Conservation (phyloP, 1,140 invertebrate genomes). For the Drosophila kikkawai region DNA sequence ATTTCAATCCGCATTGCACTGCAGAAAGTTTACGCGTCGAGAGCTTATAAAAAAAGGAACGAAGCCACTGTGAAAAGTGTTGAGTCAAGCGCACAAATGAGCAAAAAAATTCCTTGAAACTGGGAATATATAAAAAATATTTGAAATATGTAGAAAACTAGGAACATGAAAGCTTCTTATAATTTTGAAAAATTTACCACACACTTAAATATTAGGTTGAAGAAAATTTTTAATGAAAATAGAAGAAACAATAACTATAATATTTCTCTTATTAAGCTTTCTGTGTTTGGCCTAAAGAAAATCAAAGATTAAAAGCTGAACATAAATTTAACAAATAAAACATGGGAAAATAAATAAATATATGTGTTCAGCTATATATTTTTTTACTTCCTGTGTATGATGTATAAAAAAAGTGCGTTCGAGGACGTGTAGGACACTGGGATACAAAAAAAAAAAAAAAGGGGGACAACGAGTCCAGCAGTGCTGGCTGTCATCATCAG, state of each 20-base stretch:
- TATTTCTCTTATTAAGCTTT: too few relatives aligned
- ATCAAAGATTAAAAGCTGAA: background rate
- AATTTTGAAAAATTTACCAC: too few relatives aligned
- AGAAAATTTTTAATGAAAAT: background rate
- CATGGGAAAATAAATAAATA: background rate
- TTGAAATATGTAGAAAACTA: too few relatives aligned
- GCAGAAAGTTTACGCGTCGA: conserved; percentile 60
- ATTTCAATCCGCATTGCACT: conserved; percentile 76
- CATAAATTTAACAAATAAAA: background rate
- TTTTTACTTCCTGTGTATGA: background rate
- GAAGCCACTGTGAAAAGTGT: conserved; percentile 33
- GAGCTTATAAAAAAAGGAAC: conserved; percentile 18
- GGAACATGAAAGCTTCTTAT: background rate
- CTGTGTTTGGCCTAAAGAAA: background rate
- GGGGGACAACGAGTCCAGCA: conserved; percentile 22
- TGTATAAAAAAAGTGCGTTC: conserved; percentile 50
- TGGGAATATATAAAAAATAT: background rate
- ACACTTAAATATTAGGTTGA: background rate
- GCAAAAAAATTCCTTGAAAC: conserved; percentile 15
- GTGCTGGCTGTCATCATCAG: conserved; percentile 68
- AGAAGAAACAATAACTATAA: background rate
- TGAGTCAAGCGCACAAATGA: conserved; percentile 32
- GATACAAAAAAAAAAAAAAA: conserved; percentile 13
- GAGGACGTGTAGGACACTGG: conserved; percentile 26
- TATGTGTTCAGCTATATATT: background rate